phyloP scores from a whole-genome alignment of 2,113 vertebrate species.

The Pelecanus crispus region DNA sequence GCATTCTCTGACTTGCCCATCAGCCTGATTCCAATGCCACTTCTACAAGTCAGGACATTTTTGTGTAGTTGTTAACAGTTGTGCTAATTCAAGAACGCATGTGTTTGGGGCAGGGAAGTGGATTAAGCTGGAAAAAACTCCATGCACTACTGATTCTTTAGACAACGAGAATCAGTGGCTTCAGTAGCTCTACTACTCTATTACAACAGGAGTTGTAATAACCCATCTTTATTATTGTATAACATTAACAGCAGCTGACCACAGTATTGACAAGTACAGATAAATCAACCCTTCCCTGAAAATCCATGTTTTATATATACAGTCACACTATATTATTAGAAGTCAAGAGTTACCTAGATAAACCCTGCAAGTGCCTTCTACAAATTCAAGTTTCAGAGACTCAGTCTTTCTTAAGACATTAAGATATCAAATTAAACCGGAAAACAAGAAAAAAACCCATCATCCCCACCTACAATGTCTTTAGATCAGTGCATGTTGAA shows the following conservation, averaged over 20 bases:
- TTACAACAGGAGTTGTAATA: background rate
- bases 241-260: background rate
- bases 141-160: too few species aligned
- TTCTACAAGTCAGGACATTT: background rate
- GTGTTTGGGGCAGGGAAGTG: background rate
- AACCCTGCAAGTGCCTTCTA: background rate
- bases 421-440: background rate
- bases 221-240: fast-evolving
- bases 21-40: fast-evolving
- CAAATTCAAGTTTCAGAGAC: background rate
- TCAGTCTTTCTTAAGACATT: background rate
- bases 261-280: background rate
- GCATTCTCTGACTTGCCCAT: background rate
- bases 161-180: fast-evolving
- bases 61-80: background rate
- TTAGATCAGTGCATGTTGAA: background rate
- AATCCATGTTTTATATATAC: fast-evolving
- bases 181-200: background rate
- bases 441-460: background rate
- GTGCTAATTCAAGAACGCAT: background rate
- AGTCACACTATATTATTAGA: background rate
- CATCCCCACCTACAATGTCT: fast-evolving
- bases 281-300: background rate
- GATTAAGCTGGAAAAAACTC: background rate
- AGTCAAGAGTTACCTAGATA: background rate